A percentile compares a stretch with the other conserved stretches of the same genome.
Conservation (phyloP, 2,888 invertebrate species). For the Dione juno region DNA sequence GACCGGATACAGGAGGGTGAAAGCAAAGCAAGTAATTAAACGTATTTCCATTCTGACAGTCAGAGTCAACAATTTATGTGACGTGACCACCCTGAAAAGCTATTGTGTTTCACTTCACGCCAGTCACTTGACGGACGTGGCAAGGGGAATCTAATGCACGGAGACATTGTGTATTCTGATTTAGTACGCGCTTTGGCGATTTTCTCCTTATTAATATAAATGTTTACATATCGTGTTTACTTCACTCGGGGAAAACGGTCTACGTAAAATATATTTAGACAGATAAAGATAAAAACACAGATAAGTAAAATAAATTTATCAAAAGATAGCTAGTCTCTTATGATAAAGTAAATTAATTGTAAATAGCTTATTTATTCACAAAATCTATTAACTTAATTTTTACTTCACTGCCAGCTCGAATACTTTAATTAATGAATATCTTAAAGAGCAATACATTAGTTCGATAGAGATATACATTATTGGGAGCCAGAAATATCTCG, state of each 20-base stretch:
- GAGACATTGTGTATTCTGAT: slow-evolving; percentile 62
- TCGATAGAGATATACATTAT: slow-evolving; percentile 55
- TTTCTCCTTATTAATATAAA: slow-evolving; percentile 12
- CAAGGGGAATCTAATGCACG: slow-evolving; percentile 63
- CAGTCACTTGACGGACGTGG: slow-evolving; percentile 65
- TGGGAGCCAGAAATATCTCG: slow-evolving; percentile 62
- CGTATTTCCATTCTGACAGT: slow-evolving; percentile 60
- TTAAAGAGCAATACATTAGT: slow-evolving; percentile 59
- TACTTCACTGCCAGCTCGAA: slow-evolving; percentile 9
- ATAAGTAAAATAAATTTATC: neutral
- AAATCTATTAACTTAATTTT: slow-evolving; percentile 54
- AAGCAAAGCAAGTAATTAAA: slow-evolving; percentile 70
- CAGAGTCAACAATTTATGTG: slow-evolving; percentile 68
- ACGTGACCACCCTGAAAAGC: slow-evolving; percentile 66
- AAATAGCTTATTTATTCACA: slow-evolving; percentile 49
- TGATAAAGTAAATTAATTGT: slow-evolving; percentile 19
- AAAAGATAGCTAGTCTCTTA: neutral
- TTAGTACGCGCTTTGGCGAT: slow-evolving; percentile 57
- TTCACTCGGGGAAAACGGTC: neutral
- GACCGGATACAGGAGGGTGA: slow-evolving; percentile 52
- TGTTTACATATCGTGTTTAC: slow-evolving; percentile 11
- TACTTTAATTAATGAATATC: slow-evolving; percentile 62
- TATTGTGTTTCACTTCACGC: slow-evolving; percentile 72
- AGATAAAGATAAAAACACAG: neutral
- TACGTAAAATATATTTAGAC: neutral